These are phyloP conservation scores for Idaea biselata DNA, from an alignment of 2,888 invertebrate genomes.

Conservation along the genomic window DNA sequence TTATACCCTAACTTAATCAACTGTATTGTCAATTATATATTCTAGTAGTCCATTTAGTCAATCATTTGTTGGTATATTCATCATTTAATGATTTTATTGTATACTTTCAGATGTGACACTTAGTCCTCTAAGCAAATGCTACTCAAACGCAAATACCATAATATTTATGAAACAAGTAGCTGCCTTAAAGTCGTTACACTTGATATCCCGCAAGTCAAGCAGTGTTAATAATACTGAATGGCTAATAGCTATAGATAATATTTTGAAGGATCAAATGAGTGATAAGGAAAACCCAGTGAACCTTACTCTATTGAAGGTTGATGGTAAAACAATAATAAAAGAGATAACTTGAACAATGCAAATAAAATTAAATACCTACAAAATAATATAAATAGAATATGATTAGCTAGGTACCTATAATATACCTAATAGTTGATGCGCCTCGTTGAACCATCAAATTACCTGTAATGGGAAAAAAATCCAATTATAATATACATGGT, in stretches of 20 bases:
- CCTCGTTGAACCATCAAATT: too few species aligned
- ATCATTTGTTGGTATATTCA: too few species aligned
- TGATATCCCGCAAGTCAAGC: slow-evolving; percentile 32
- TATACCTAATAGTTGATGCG: too few species aligned
- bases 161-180: slow-evolving; percentile 58
- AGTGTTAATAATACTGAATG: slow-evolving; percentile 5
- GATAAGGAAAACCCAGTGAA: neutral
- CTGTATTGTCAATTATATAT: too few species aligned
- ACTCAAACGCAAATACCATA: slow-evolving; percentile 42
- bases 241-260: neutral
- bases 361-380: neutral
- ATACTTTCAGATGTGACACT: slow-evolving; percentile 59
- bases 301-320: neutral
- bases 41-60: too few species aligned
- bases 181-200: slow-evolving; percentile 52
- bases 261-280: neutral
- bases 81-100: neutral
- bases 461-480: too few species aligned
- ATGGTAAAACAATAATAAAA: neutral
- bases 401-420: too few species aligned
- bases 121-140: slow-evolving; percentile 50
- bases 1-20: too few species aligned
- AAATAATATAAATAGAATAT: too few species aligned
- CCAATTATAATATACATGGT: too few species aligned
- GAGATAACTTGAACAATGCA: neutral